Evolutionary conservation across 2,888 invertebrate species (phyloP), one percentile per base, ranked within the genome.

Genomic region (Ctenicera cuprea): DNA sequence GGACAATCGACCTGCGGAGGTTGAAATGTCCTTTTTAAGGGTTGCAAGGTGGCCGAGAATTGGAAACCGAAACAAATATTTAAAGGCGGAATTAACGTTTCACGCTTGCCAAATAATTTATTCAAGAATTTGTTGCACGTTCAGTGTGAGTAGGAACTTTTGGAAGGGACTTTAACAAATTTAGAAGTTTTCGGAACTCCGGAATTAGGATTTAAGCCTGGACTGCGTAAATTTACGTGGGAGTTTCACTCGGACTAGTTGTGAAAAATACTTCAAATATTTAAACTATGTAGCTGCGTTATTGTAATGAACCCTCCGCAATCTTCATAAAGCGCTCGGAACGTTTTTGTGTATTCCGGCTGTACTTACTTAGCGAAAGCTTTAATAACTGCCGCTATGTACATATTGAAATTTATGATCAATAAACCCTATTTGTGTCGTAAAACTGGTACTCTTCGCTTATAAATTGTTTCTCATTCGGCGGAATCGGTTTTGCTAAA

Each of bases 381-480:
- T 43, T 16, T 26, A 61, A 41, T 61, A 61, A 61, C 61, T 12
- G 37, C 20, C 61, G 20, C 9, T 61, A 22, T 41, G 22, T 41
- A 63, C 63, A 48, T 48, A 63, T 59, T 59, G 57, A 48, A 63
- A 30, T 63, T 63, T 63, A 63, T 63, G 48, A 63, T 63, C 45
- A 48, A 63, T 63, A 63, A 63, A 38, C 14, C 38, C 52, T 52
- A 50, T 52, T 59, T 59, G 38, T 37, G 37, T 52, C 26, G 26
- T 38, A 59, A 26, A 59, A 59, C 38, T 38, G n/a, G 57, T 18
- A 18, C 16, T 38, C 57, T 38, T 38, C 57, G 8, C 37, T 59
- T 38, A 38, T 38, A 52, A 52, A 65, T 50, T 52, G 52, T 52
- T 52, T 65, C 65, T 22, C 37, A 65, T 65, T 65, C 33, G 38